These are phyloP conservation scores for Pimephales promelas DNA, from an alignment of 2,113 vertebrate species.

Conservation along the genomic window DNA sequence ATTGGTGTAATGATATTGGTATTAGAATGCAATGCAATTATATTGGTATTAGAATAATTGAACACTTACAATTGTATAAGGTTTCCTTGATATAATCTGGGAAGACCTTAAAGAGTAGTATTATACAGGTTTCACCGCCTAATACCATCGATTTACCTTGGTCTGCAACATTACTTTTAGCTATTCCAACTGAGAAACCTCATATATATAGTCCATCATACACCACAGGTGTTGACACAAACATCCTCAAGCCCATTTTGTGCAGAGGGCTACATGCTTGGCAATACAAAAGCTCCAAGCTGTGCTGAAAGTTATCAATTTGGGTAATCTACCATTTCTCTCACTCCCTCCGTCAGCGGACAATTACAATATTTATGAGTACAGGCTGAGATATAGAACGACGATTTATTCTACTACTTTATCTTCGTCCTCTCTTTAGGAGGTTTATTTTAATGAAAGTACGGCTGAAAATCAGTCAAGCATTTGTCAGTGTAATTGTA, in stretches of 20 bases:
- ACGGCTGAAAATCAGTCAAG: slow-evolving; percentile 75
- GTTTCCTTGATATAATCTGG: neutral
- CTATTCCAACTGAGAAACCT: slow-evolving; percentile 5
- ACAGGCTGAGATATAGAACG: slow-evolving; percentile 64
- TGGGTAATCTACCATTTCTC: slow-evolving; percentile 48
- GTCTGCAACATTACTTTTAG: neutral
- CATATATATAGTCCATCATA: slow-evolving; percentile 12
- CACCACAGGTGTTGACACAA: slow-evolving; percentile 30
- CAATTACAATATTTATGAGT: slow-evolving; percentile 81
- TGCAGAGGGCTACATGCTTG: neutral
- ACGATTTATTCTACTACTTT: slow-evolving; percentile 71
- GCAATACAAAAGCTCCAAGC: slow-evolving; percentile 46
- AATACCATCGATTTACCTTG: neutral
- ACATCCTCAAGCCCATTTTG: slow-evolving; percentile 30
- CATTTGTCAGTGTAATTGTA: slow-evolving; percentile 81
- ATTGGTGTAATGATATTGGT: too few relatives aligned
- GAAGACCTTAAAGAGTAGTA: neutral
- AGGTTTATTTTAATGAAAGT: slow-evolving; percentile 75
- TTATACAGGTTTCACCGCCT: neutral
- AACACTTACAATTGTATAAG: neutral
- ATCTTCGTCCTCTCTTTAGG: slow-evolving; percentile 62
- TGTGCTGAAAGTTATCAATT: slow-evolving; percentile 39
- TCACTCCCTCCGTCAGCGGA: slow-evolving; percentile 67
- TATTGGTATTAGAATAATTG: slow-evolving; percentile 6
- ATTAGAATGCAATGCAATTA: neutral